Base-by-base conservation (phyloP, 2,888 invertebrate species). In the Stenolophus ochropezus region DNA sequence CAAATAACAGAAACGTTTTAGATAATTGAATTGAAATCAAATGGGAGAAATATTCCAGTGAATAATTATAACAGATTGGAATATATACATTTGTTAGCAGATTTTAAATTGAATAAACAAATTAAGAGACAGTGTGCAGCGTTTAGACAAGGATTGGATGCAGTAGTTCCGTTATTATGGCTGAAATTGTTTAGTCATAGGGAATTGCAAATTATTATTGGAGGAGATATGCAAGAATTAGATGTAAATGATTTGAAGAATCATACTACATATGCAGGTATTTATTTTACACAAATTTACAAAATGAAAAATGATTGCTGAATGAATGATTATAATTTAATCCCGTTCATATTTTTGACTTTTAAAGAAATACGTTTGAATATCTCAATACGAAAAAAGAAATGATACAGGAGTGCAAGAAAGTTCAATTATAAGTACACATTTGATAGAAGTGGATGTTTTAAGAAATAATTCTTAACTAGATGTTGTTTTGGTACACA, bases 131-230 rank as follows among this genome's bases (percentile, higher is more conserved):
- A 98, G 86, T 97, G 97, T 86, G 92, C 92, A 74, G 96, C 97
- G 23, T 98, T 98, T 89, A 94, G 96, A 78, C 93, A 95, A 85
- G 98, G 98, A 0, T 91, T 99, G 80, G 94, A 96, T 71, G 96
- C 97, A 85, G 97, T 99, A 0, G 93, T 99, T 76, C 95, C 96
- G 69, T 91, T 96, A 18, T 95, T 97, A 84, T 99, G 98, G 98
- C 91, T 99, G 84, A 94, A 96, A 81, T 95, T 99, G 93, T 99
- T 99, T 90, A 96, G 95, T 86, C 93, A 97, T 86, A 94, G 96
- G 84, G 99, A 99, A 89, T 91, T 99, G 82, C 98, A 99, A 89
- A 95, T 97, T 81, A 92, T 99, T n/a, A 96, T 99, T 83, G 98
- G 98, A 0, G 99, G 99, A 0, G 97, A 98, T 0, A 96, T 96